Evolutionary conservation across 1,140 invertebrate species (phyloP).

Genomic region (Lysiphlebus fabarum): DNA sequence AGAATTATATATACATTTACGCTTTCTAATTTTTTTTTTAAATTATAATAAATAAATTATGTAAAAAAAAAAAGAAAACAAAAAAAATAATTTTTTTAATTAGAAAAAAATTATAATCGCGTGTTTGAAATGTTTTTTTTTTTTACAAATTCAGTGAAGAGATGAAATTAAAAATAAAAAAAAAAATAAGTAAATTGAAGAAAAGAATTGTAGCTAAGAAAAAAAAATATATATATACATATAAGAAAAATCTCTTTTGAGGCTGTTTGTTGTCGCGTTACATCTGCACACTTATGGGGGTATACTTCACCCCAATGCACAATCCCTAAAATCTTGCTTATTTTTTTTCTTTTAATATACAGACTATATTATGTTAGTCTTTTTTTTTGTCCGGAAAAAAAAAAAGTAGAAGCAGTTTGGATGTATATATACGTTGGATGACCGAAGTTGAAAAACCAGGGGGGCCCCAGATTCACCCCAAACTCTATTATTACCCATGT

Average conservation of each 20-base stretch:
- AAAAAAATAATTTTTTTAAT: neutral
- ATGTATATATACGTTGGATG: slow-evolving; percentile 17
- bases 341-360: neutral
- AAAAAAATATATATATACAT: no score
- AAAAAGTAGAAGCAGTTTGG: neutral
- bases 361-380: neutral
- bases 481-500: slow-evolving; percentile 55
- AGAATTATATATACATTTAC: slow-evolving; percentile 4
- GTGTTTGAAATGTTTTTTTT: no score
- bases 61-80: neutral
- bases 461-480: slow-evolving; percentile 51
- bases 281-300: slow-evolving; percentile 49
- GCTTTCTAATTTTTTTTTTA: slow-evolving; percentile 15
- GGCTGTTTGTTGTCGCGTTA: slow-evolving; percentile 53
- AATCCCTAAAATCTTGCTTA: slow-evolving; percentile 3
- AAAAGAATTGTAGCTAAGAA: neutral
- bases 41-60: neutral
- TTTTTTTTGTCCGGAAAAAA: neutral
- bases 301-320: slow-evolving; percentile 32
- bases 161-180: neutral
- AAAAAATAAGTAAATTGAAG: neutral
- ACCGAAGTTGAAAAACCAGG: slow-evolving; percentile 20
- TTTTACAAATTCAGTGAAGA: neutral
- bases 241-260: slow-evolving; percentile 29
- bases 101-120: no score